Conservation (phyloP, 2,888 invertebrate genomes). For the Drosophila limbata region DNA sequence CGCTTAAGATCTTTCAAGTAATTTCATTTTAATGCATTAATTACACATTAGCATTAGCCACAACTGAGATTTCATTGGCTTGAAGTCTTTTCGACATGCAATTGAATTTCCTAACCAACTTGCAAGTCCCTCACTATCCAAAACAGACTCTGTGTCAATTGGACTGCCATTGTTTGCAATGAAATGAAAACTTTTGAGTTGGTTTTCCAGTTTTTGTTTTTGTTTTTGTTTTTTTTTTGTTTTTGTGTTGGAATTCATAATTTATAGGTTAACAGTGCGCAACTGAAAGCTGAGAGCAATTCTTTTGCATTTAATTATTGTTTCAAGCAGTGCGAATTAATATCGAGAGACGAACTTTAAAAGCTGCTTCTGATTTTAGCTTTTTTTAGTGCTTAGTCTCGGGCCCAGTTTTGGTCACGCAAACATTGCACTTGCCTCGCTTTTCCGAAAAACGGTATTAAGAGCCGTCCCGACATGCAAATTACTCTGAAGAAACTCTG, state of each 20-base stretch:
- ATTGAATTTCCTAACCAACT: constrained; percentile 43
- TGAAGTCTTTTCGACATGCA: constrained; percentile 57
- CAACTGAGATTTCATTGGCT: constrained; percentile 32
- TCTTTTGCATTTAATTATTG: constrained; percentile 48
- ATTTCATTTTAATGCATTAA: constrained; percentile 72
- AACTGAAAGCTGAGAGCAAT: constrained; percentile 47
- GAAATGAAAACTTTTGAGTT: constrained; percentile 51
- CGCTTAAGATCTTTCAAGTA: constrained; percentile 54
- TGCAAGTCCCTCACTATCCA: background rate
- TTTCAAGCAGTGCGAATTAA: background rate
- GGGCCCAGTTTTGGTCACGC: constrained; percentile 65
- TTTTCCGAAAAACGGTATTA: constrained; percentile 45
- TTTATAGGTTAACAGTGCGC: constrained; percentile 75
- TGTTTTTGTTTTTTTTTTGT: background rate
- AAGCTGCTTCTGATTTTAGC: constrained; percentile 34
- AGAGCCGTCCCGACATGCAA: constrained; percentile 58
- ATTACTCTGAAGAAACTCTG: constrained; percentile 47
- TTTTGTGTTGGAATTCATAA: constrained; percentile 64
- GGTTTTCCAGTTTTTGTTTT: constrained; percentile 13
- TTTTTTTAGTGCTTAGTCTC: constrained; percentile 35
- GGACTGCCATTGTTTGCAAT: constrained; percentile 63
- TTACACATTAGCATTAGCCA: constrained; percentile 63
- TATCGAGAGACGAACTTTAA: background rate
- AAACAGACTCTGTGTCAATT: constrained; percentile 60
- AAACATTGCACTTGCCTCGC: constrained; percentile 53